Base-by-base conservation (phyloP, 2,888 invertebrate genomes). In the Xanthia icteritia region DNA sequence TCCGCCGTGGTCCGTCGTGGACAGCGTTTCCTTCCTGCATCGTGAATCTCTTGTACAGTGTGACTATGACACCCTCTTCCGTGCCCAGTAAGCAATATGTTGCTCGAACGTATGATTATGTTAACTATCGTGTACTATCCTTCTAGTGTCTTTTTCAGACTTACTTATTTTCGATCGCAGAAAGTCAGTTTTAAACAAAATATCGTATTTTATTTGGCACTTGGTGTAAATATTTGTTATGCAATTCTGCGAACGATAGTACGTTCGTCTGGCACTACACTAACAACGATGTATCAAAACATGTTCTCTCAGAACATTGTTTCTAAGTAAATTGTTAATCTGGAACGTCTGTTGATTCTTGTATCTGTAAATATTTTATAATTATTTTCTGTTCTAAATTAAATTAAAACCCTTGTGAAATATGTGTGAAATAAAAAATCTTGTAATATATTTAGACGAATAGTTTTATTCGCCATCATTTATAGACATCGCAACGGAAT, bases 341-440 rank as follows among this genome's bases (percentile, higher is more conserved):
- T 92, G 93, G 90, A 92, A 92, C 92, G 91, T 93, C 93, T 96
- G 95, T 96, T 96, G 94, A 92, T 94, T 94, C 92, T 94, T 94
- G 91, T 95, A 93, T 92, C 89, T 96, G 96, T 96, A 96, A 96
- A 96, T 96, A 96, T 93, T 93, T 92, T 93, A 79, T 84, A 88
- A 93, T 92, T 91, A 91, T 93, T 93, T 94, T 94, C 92, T 94
- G 93, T 94, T 95, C 92, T 92, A 93, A 94, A 92, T 91, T 93
- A 93, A 95, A 94, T 93, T 93, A 92, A 94, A 94, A 90, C 90
- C 92, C 90, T 93, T 95, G 95, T 95, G 94, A 95, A 95, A 95
- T 96, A 96, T 92, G 96, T 96, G 96, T 96, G 96, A 95, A 96
- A 96, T 95, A 95, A 95, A 95, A 92, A 94, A 94, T 91, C 93